phyloP scores from a whole-genome alignment of 2,888 invertebrate genomes.

The Cephus spinipes region DNA sequence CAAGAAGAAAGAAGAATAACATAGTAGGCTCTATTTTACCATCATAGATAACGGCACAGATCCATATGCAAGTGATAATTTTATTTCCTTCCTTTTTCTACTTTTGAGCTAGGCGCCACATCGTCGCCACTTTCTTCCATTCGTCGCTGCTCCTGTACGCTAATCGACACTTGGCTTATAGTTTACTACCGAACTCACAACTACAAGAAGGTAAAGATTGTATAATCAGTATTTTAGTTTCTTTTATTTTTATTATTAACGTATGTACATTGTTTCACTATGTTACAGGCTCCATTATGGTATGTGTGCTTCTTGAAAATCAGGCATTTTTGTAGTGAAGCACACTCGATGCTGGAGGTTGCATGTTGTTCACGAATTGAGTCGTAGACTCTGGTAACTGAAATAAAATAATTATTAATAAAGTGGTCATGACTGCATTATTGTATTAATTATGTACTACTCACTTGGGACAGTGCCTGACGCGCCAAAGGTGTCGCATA shows the following conservation, averaged over 20 bases:
- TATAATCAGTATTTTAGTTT: background rate
- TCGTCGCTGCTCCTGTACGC: background rate
- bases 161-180: background rate
- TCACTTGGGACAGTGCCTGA: background rate
- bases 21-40: too few relatives aligned
- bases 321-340: slow-evolving; percentile 56
- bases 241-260: background rate
- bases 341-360: slow-evolving; percentile 47
- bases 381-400: slow-evolving; percentile 49
- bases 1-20: too few relatives aligned
- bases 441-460: background rate
- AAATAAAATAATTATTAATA: slow-evolving; percentile 14
- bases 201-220: background rate
- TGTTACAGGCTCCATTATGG: background rate
- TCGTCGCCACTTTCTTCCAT: background rate
- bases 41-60: too few relatives aligned
- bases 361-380: slow-evolving; percentile 52
- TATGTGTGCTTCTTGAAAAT: slow-evolving; percentile 16
- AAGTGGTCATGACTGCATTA: background rate
- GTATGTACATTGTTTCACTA: background rate
- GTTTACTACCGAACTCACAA: background rate
- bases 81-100: too few relatives aligned
- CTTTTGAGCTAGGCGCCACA: background rate
- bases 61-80: too few relatives aligned
- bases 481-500: background rate